Percentiles rank a stretch among this genome's conserved stretches.
Conservation (phyloP, 2,888 invertebrate genomes). For the Tupiocoris notatus region DNA sequence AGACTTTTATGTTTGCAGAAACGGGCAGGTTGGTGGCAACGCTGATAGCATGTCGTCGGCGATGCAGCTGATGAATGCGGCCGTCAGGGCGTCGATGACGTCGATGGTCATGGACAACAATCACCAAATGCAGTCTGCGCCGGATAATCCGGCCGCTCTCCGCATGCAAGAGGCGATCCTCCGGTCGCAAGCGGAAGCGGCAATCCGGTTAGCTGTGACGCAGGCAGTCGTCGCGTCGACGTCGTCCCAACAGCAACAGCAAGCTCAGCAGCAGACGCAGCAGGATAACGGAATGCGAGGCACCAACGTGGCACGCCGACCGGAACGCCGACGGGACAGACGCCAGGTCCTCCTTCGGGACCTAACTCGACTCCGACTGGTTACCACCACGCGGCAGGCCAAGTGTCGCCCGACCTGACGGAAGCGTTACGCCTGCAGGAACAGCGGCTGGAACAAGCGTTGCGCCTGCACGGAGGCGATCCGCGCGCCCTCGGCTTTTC, state of each 20-base stretch:
- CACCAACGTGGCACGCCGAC: constrained; percentile 54
- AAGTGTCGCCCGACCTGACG: constrained; percentile 68
- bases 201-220: constrained; percentile 73
- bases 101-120: constrained; percentile 51
- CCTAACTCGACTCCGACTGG: constrained; percentile 55
- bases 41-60: constrained; percentile 52
- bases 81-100: constrained; percentile 63
- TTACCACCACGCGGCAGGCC: constrained; percentile 56
- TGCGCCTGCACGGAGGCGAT: constrained; percentile 74
- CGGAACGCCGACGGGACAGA: constrained; percentile 54
- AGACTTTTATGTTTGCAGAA: constrained; percentile 49
- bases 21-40: constrained; percentile 50
- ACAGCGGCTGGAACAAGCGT: constrained; percentile 77
- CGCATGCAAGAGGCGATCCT: constrained; percentile 69
- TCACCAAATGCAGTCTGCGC: constrained; percentile 51
- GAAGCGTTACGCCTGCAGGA: constrained; percentile 73
- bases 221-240: constrained; percentile 63
- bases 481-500: constrained; percentile 78
- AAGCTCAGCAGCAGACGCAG: constrained; percentile 15
- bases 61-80: constrained; percentile 56
- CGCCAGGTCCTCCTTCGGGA: constrained; percentile 54
- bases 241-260: constrained; percentile 43
- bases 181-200: constrained; percentile 82
- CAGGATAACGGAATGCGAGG: constrained; percentile 51
- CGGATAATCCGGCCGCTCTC: constrained; percentile 54